Base-by-base conservation (phyloP, 1,140 invertebrate genomes). In the Cheumatopsyche charites region DNA sequence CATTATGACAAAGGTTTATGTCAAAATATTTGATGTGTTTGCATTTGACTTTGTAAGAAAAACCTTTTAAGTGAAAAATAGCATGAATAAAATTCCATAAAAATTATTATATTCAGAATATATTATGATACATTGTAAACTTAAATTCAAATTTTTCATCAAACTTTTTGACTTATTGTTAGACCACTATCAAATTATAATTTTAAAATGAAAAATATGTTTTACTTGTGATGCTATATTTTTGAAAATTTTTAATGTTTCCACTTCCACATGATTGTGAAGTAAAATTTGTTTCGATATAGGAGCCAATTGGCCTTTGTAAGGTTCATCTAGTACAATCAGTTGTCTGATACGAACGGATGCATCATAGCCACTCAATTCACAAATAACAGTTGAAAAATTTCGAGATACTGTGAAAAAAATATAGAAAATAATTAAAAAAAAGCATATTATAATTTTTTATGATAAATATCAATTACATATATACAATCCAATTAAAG, bases 231-330 rank as follows among this genome's bases (percentile, higher is more conserved):
- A 92, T 0, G 95, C 97, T 5, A 98, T 92, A 0, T 97, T 85
- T n/a, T 96, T 87, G 80, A 98, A 98, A 0, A 98, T 95, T 78
- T 93, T 88, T 9, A 98, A 82, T 0, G 96, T 98, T 84, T 98
- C 96, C 12, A 90, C 85, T 84, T 98, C 96, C 78, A 94, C 95
- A 78, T 94, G 92, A 62, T 90, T 87, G 77, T 94, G 93, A 69
- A 95, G 90, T 3, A 61, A 68, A 29, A 95, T 90, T n/a, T 86
- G 86, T 13, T 84, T 19, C n/a, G 75, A 69, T 5, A 73, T 36
- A 15, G 62, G 42, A 15, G 75, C 63, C 5, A 76, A 72, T 3
- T 71, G 49, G 23, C 73, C 19, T 17, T 12, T 66, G 41, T 58
- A 42, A 13, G 74, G 71, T 43, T 68, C 67, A n/a, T 68, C 74